phyloP scores from a whole-genome alignment of 2,888 invertebrate genomes.

The Digitonthophagus gazella region DNA sequence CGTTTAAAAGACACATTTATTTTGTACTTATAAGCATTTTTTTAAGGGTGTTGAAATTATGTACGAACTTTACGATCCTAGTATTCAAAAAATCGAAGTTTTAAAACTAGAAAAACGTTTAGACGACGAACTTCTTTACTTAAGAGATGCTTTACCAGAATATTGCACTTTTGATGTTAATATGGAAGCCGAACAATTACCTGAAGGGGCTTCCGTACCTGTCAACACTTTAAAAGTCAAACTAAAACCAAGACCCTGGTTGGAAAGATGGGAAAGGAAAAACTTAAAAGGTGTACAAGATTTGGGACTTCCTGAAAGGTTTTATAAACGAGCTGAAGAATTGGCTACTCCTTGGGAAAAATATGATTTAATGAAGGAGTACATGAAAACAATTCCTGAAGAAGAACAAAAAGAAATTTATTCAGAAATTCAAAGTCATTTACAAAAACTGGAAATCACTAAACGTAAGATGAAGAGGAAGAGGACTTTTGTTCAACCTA shows the following conservation, averaged over 20 bases:
- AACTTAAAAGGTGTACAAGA: constrained; percentile 68
- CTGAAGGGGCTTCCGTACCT: constrained; percentile 62
- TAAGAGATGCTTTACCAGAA: constrained; percentile 86
- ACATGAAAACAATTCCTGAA: constrained; percentile 84
- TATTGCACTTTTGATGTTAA: constrained; percentile 91
- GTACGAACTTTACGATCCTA: constrained; percentile 93
- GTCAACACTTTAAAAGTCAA: constrained; percentile 57
- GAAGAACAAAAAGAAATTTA: constrained; percentile 67
- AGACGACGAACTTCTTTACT: constrained; percentile 84
- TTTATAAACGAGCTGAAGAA: constrained; percentile 55
- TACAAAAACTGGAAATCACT: constrained; percentile 68
- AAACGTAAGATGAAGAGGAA: constrained; percentile 63
- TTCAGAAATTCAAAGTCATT: constrained; percentile 73
- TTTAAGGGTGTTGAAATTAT: constrained; percentile 60
- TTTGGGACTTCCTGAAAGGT: constrained; percentile 43
- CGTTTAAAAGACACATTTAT: background rate
- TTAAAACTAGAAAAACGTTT: constrained; percentile 88
- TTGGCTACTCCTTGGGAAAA: constrained; percentile 78
- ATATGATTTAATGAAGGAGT: constrained; percentile 91
- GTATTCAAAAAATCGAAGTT: constrained; percentile 85
- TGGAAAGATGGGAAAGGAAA: constrained; percentile 83
- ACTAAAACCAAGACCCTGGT: constrained; percentile 83
- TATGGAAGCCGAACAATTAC: constrained; percentile 80
- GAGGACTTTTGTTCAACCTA: constrained; percentile 60
- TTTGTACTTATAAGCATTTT: constrained; percentile 22